Evolutionary conservation across 2,888 invertebrate genomes (phyloP).

Genomic region (Uropetala carovei): DNA sequence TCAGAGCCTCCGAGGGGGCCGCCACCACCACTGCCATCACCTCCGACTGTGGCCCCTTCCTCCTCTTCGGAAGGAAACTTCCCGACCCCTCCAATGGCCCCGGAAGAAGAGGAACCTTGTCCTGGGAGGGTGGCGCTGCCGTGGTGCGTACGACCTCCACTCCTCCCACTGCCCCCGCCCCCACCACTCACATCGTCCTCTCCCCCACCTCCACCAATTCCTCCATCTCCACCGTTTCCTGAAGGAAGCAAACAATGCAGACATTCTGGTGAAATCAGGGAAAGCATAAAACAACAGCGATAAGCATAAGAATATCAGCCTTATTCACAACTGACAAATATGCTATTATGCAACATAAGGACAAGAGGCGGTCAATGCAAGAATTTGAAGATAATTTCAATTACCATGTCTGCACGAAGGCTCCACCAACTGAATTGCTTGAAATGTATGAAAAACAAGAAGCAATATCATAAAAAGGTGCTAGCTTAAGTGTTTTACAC

Average conservation of each 20-base stretch:
- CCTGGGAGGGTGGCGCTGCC: conserved; percentile 84
- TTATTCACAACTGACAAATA: conserved; percentile 51
- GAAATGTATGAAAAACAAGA: conserved; percentile 57
- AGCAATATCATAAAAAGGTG: conserved; percentile 31
- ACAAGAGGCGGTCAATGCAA: conserved; percentile 22
- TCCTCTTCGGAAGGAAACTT: conserved; percentile 87
- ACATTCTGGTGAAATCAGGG: conserved; percentile 44
- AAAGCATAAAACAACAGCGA: not conserved
- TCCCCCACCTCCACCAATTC: conserved; percentile 69
- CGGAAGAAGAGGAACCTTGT: conserved; percentile 73
- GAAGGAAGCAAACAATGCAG: conserved; percentile 27
- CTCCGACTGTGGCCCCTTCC: conserved; percentile 24
- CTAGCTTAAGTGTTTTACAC: conserved; percentile 7
- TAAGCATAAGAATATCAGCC: conserved; percentile 61
- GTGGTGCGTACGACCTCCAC: conserved; percentile 77
- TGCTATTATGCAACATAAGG: conserved; percentile 32
- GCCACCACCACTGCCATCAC: conserved; percentile 68
- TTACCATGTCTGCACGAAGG: conserved; percentile 52
- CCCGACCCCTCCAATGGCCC: conserved; percentile 72
- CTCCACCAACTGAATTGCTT: conserved; percentile 53
- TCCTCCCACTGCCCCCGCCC: conserved; percentile 76
- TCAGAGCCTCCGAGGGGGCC: conserved; percentile 78
- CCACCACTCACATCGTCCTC: conserved; percentile 72
- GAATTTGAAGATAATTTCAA: conserved; percentile 48
- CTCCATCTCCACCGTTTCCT: conserved; percentile 64